Evolutionary conservation across 2,797 vertebrate species (phyloP).

Genomic region (Furcifer pardalis): DNA sequence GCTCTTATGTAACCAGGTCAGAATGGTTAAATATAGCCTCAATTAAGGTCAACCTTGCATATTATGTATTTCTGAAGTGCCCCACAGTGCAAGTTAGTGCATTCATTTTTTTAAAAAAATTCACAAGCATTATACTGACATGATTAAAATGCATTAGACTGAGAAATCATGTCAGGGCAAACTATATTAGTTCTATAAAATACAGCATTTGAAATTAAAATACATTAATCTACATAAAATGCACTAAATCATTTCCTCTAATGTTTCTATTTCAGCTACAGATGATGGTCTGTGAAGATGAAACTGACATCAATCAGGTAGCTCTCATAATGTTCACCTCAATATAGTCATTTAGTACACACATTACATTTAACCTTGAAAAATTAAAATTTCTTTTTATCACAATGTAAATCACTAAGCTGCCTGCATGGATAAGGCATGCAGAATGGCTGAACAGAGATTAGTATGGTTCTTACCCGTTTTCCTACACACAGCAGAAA

Average conservation of each 20-base stretch:
- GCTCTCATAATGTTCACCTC: slow-evolving; percentile 30
- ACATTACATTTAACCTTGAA: slow-evolving; percentile 49
- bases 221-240: slow-evolving; percentile 64
- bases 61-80: slow-evolving; percentile 21
- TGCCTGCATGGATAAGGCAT: slow-evolving; percentile 19
- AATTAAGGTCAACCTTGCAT: slow-evolving; percentile 49
- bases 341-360: background rate
- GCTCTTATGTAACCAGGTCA: background rate
- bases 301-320: slow-evolving; percentile 39
- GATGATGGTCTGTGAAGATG: slow-evolving; percentile 35
- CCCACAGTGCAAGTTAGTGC: slow-evolving; percentile 24
- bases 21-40: slow-evolving; percentile 40
- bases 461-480: slow-evolving; percentile 26
- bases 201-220: slow-evolving; percentile 62
- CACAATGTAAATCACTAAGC: slow-evolving; percentile 48
- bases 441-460: slow-evolving; percentile 2
- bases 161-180: slow-evolving; percentile 21
- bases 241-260: slow-evolving; percentile 18
- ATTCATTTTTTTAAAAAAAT: slow-evolving; percentile 40
- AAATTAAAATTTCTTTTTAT: slow-evolving; percentile 45
- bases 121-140: slow-evolving; percentile 43
- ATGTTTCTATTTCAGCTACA: slow-evolving; percentile 51
- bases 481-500: slow-evolving; percentile 31
- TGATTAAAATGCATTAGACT: slow-evolving; percentile 62
- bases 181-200: slow-evolving; percentile 50